phyloP scores from a whole-genome alignment of 2,113 vertebrate genomes.

The Nasalis larvatus region DNA sequence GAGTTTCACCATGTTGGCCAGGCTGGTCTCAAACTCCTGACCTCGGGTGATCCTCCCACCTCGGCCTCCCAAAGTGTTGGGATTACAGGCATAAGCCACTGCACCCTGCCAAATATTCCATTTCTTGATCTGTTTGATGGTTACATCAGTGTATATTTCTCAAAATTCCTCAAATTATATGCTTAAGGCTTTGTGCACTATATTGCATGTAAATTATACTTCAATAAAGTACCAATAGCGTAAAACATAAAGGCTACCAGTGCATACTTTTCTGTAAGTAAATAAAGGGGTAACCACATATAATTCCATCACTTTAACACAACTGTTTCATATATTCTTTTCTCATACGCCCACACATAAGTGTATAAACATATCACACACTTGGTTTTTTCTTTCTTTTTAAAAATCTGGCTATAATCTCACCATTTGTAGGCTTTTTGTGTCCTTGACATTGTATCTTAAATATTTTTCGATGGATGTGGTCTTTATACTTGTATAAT shows the following conservation, averaged over 20 bases:
- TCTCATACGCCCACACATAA: neutral
- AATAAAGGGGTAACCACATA: neutral
- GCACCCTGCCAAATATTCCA: neutral
- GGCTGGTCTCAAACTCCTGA: too few species aligned
- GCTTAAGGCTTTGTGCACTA: neutral
- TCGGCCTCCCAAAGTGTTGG: too few species aligned
- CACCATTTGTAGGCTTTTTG: neutral
- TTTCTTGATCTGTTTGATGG: neutral
- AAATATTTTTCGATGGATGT: neutral
- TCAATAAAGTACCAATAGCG: conserved; percentile 41
- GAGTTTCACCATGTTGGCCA: too few species aligned
- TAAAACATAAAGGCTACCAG: conserved; percentile 18
- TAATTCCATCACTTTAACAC: neutral
- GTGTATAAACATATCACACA: neutral
- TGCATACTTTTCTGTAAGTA: neutral
- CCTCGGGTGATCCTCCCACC: too few species aligned
- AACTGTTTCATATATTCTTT: neutral
- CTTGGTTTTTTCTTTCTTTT: neutral
- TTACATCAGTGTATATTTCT: neutral
- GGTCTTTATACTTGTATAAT: neutral
- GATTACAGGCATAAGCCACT: too few species aligned
- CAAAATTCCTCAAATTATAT: neutral
- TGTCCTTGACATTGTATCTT: neutral
- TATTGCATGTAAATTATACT: neutral
- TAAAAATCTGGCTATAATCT: neutral